Percentiles rank a stretch among this genome's conserved stretches.
These are phyloP conservation scores for Porites australiensis DNA, from an alignment of 64 coral and sea anemone genomes.

Conservation along the genomic window DNA sequence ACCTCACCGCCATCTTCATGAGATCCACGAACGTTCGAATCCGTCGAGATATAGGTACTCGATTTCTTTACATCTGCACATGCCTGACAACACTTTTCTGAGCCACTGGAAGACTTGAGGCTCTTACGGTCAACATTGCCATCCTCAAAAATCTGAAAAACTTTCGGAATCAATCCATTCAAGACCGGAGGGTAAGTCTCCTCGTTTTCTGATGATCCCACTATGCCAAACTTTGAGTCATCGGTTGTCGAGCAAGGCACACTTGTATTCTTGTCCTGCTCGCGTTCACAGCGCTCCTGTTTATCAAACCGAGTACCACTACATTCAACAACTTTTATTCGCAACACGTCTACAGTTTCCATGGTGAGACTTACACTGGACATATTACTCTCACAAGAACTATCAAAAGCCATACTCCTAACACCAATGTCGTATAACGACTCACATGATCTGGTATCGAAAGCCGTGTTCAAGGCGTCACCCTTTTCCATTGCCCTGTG, in stretches of 20 bases:
- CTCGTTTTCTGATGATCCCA: not conserved
- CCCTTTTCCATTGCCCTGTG: not conserved
- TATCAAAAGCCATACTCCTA: not conserved
- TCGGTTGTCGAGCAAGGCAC: not conserved
- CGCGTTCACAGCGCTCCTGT: not conserved
- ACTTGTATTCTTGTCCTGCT: not conserved
- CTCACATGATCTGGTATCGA: not conserved
- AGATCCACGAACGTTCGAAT: not conserved
- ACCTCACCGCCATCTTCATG: not conserved
- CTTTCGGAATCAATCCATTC: conserved; percentile 2
- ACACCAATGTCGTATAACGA: not conserved
- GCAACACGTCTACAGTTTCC: conserved; percentile 1
- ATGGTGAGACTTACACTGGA: conserved; percentile 10
- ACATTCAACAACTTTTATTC: not conserved
- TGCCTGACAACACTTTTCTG: not conserved
- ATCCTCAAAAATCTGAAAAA: not conserved
- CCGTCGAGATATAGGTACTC: not conserved
- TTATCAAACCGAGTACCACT: not conserved
- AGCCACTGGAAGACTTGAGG: not conserved
- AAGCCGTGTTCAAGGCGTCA: not conserved
- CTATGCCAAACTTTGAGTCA: not conserved
- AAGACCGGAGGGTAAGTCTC: not conserved
- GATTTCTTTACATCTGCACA: not conserved
- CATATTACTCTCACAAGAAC: not conserved
- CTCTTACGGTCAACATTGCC: not conserved